Evolutionary conservation across 2,113 vertebrate genomes (phyloP), one percentile per base, ranked within the genome.

Genomic region (Sclerurus mexicanus): DNA sequence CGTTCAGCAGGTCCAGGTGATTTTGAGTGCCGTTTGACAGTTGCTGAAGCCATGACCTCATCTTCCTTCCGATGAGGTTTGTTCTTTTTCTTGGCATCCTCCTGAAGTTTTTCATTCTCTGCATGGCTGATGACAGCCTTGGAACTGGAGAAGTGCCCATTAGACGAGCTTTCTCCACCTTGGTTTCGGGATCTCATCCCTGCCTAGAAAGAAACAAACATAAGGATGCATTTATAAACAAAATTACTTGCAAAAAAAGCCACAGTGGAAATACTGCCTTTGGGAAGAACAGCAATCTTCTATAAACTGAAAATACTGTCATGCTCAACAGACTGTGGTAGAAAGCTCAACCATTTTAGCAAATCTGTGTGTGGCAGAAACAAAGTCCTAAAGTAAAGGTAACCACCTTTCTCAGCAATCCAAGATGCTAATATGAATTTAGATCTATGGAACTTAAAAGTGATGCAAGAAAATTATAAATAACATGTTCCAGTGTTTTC

Each of bases 181-280:
- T 98, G 98, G 95, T 96, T 99, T 98, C 99, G 98, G 64, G 99
- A 99, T 95, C 99, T 98, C 99, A 99, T 99, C 89, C 97, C 98
- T 96, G 98, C 97, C 99, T 99, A 97, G 50, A 96, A 85, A 89
- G 95, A 95, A 82, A 74, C 24, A 94, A 79, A 68, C 76, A 89
- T 75, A 37, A 85, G 79, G 10, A 73, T 37, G 24, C 40, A 71
- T 85, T 93, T 75, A 87, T 85, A 85, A 81, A 84, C 68, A 68
- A 69, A 87, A 80, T 58, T 85, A 46, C 35, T 90, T 47, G 37
- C 10, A 60, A 58, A 73, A 64, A 77, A 89, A 92, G 30, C n/a
- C 14, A 1, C 69, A 90, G 76, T 73, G 86, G 44, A 95, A 93
- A 88, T 56, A 52, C 10, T 56, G 68, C 13, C 39, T 88, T 83